Percentiles rank a stretch among this genome's conserved stretches.
Conservation (phyloP, 2,113 vertebrate genomes). For the Tricholaema leucomelas region DNA sequence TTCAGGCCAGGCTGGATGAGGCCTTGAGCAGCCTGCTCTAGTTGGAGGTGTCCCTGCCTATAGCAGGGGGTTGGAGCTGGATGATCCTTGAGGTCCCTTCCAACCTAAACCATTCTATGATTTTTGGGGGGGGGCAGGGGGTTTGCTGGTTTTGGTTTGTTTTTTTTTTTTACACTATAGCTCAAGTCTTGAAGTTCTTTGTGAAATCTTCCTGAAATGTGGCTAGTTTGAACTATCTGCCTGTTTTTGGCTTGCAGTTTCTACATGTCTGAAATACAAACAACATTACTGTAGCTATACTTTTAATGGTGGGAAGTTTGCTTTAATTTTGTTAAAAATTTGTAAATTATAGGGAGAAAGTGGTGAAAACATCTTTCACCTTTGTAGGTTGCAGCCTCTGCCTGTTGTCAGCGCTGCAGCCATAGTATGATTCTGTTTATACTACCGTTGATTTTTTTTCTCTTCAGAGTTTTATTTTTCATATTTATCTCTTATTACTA, state of each 20-base stretch:
- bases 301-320: background rate
- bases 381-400: background rate
- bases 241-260: background rate
- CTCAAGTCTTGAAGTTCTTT: background rate
- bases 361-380: background rate
- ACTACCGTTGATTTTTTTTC: background rate
- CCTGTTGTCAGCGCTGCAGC: background rate
- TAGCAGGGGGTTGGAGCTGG: too few species aligned
- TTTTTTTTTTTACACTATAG: background rate
- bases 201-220: background rate
- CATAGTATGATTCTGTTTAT: background rate
- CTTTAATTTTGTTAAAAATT: background rate
- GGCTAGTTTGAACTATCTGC: background rate
- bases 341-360: background rate
- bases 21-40: too few species aligned
- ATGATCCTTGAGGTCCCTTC: too few species aligned
- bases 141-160: too few species aligned
- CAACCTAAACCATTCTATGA: too few species aligned
- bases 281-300: background rate
- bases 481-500: background rate
- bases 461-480: background rate
- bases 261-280: background rate
- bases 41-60: too few species aligned
- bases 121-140: too few species aligned
- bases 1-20: too few species aligned